Base-by-base conservation (phyloP, 2,113 vertebrate genomes). In the Ptilorrhoa leucosticta region DNA sequence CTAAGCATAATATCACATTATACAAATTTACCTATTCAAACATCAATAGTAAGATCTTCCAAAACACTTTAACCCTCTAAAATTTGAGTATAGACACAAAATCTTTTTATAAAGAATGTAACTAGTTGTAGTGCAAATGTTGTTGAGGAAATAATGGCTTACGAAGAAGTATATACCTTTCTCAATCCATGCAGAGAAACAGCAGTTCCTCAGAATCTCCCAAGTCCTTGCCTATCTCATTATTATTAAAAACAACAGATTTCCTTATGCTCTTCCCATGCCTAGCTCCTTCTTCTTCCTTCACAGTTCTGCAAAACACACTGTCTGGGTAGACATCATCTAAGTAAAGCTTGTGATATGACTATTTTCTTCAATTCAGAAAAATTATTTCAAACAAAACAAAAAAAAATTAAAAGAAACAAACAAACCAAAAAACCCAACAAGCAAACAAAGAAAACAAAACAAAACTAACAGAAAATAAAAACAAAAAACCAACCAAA, bases 91-190 rank as follows among this genome's bases (percentile, higher is more conserved):
- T 44, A 11, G 7, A 39, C 39, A 56, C 6, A 54, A 79, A 79
- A 65, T 30, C 2, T 9, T 72, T 63, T 35, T 33, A 35, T 3
- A 48, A 76, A 42, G 7, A 27, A 1, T n/a, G 5, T 31, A 65
- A 61, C 12, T 37, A 79, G 3, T 12, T 39, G 12, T 35, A 9
- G 9, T 40, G 7, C 1, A 90, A 77, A 30, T 57, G 33, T 24
- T 57, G 7, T 16, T 37, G 16, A 76, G 16, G 28, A 90, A 80
- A 90, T 33, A 3, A 44, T 7, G 9, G 5, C 27, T 75, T 42
- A 47, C 0, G 0, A 50, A 72, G 18, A 85, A 33, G 4, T 14
- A 60, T 4, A 6, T 58, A 15, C 4, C 48, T 76, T 57, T 45
- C 21, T 45, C 28, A 87, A 72, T 48, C 27, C 3, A 16, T 11